phyloP scores from a whole-genome alignment of 2,113 vertebrate species.

The Zosterops hypoxanthus region DNA sequence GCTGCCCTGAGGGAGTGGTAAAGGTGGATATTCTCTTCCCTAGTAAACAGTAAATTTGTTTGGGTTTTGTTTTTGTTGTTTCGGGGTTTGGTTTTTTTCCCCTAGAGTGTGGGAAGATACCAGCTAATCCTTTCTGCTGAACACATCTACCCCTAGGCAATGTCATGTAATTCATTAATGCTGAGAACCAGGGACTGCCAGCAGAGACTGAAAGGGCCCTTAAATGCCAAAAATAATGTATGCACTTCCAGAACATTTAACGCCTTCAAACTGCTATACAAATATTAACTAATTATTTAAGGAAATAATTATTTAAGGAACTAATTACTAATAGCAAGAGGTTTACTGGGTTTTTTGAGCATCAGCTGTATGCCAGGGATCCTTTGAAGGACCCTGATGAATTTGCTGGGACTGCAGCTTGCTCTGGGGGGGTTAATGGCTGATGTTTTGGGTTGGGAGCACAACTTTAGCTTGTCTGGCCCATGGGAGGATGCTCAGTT shows the following conservation, averaged over 20 bases:
- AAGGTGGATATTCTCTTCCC: not conserved
- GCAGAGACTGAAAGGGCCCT: not conserved
- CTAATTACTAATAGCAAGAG: not conserved
- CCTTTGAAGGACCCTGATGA: not conserved
- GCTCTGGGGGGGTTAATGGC: not conserved
- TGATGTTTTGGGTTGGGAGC: not conserved
- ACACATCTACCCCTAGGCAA: not conserved
- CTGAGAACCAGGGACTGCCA: not conserved
- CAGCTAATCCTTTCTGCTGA: not conserved
- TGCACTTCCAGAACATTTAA: not conserved
- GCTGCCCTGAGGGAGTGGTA: not conserved
- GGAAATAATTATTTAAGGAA: not conserved
- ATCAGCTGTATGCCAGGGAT: not conserved
- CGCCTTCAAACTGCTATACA: not conserved
- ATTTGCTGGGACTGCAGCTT: not conserved
- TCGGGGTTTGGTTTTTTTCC: not conserved
- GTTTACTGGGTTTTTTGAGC: not conserved
- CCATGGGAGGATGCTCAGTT: not conserved
- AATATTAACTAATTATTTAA: constrained; percentile 32
- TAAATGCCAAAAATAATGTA: not conserved
- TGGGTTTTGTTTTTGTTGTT: not conserved
- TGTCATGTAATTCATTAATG: not conserved
- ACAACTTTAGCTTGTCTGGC: not conserved
- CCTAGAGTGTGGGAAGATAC: not conserved
- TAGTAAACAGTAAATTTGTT: not conserved